Percentiles rank a stretch among this genome's conserved stretches.
phyloP scores from a whole-genome alignment of 2,888 invertebrate genomes.

The Tethea ocularis region DNA sequence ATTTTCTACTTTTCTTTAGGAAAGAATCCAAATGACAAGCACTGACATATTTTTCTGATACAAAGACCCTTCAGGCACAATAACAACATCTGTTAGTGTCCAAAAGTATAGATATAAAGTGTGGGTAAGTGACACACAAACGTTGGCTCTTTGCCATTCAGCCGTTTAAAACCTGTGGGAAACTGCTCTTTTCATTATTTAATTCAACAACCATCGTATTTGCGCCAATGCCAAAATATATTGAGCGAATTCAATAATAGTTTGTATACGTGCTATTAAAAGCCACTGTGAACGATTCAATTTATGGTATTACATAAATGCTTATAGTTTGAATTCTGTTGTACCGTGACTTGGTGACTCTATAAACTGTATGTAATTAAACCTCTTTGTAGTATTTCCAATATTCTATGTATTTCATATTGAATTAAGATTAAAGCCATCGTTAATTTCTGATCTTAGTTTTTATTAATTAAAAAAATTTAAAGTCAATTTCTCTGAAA shows the following conservation, averaged over 20 bases:
- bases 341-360: background rate
- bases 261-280: conserved; percentile 36
- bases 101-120: conserved; percentile 36
- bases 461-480: conserved; percentile 14
- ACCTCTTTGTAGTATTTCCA: no score
- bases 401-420: background rate
- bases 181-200: conserved; percentile 74
- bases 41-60: background rate
- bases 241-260: conserved; percentile 50
- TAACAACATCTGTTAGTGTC: conserved; percentile 31
- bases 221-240: conserved; percentile 72
- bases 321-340: background rate
- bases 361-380: no score
- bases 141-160: conserved; percentile 70
- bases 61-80: conserved; percentile 16
- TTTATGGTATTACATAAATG: conserved; percentile 33
- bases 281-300: conserved; percentile 32
- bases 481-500: conserved; percentile 27
- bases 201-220: conserved; percentile 76
- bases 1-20: no score
- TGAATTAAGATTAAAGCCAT: no score
- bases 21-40: background rate
- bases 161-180: conserved; percentile 70
- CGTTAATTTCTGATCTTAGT: conserved; percentile 14
- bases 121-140: conserved; percentile 43